Conservation (phyloP, 2,113 vertebrate species). For the Bujurquina vittata region DNA sequence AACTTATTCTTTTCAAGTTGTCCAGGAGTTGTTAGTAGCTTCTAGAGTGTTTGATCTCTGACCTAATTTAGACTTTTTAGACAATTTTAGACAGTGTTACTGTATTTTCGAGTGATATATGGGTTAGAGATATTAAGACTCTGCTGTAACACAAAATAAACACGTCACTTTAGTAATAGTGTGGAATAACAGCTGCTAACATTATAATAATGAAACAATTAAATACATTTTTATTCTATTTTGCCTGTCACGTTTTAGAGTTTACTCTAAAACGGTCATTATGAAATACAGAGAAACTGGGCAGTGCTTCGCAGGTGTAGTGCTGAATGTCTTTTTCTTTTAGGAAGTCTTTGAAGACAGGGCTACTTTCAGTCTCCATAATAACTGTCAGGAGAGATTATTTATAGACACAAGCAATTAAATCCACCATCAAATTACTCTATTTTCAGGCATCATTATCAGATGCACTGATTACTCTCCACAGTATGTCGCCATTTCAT, state of each 20-base stretch:
- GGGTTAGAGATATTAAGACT: not conserved
- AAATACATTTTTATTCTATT: fast-evolving
- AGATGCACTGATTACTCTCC: constrained; percentile 36
- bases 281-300: not conserved
- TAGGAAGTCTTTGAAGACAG: constrained; percentile 13
- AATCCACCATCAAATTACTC: constrained; percentile 49
- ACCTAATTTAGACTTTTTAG: not conserved
- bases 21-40: not conserved
- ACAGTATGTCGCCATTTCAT: constrained; percentile 35
- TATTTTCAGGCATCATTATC: constrained; percentile 45
- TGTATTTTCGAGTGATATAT: not conserved
- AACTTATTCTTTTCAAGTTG: not conserved
- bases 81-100: not conserved
- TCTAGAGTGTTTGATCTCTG: not conserved
- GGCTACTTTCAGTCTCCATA: constrained; percentile 24
- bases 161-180: not conserved
- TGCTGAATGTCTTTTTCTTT: not conserved
- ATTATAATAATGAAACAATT: not conserved
- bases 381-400: constrained; percentile 54
- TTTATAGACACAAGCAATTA: constrained; percentile 58
- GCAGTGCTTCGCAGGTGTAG: not conserved
- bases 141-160: not conserved
- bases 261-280: not conserved
- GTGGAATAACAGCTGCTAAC: not conserved
- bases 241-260: not conserved